These are phyloP conservation scores for Pseudolycoriella hygida DNA, from an alignment of 2,888 invertebrate genomes.

Conservation along the genomic window DNA sequence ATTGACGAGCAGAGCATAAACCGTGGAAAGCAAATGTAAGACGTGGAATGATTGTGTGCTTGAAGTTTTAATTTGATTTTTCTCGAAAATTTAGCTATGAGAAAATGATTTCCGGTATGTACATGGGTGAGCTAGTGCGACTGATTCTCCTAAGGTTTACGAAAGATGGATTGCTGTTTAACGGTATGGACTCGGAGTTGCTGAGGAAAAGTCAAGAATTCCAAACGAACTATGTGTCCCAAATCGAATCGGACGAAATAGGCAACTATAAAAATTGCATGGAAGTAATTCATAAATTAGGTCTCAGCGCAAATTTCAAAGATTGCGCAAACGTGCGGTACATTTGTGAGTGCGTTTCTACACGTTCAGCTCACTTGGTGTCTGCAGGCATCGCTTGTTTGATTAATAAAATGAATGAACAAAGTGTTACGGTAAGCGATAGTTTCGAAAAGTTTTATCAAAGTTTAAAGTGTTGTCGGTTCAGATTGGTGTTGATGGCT, in stretches of 20 bases:
- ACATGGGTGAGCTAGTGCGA: slow-evolving; percentile 82
- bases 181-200: slow-evolving; percentile 54
- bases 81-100: slow-evolving; percentile 36
- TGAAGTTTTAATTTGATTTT: too few species aligned
- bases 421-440: slow-evolving; percentile 50
- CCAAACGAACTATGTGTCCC: slow-evolving; percentile 86
- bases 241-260: slow-evolving; percentile 66
- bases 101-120: slow-evolving; percentile 95
- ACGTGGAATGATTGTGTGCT: slow-evolving; percentile 9
- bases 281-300: slow-evolving; percentile 65
- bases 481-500: slow-evolving; percentile 67
- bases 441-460: too few species aligned
- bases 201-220: slow-evolving; percentile 58
- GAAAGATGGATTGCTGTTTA: slow-evolving; percentile 53
- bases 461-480: too few species aligned
- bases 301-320: slow-evolving; percentile 55
- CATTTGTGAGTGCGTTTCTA: slow-evolving; percentile 72
- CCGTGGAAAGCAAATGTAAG: slow-evolving; percentile 56
- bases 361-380: slow-evolving; percentile 73
- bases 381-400: slow-evolving; percentile 70
- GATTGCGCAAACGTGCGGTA: slow-evolving; percentile 77
- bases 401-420: slow-evolving; percentile 67
- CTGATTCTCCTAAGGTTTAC: slow-evolving; percentile 61
- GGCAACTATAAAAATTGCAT: slow-evolving; percentile 60
- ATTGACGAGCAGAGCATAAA: slow-evolving; percentile 66